Evolutionary conservation across 1,140 invertebrate genomes (phyloP), one percentile per base, ranked within the genome.

Genomic region (Drosophila nasuta): DNA sequence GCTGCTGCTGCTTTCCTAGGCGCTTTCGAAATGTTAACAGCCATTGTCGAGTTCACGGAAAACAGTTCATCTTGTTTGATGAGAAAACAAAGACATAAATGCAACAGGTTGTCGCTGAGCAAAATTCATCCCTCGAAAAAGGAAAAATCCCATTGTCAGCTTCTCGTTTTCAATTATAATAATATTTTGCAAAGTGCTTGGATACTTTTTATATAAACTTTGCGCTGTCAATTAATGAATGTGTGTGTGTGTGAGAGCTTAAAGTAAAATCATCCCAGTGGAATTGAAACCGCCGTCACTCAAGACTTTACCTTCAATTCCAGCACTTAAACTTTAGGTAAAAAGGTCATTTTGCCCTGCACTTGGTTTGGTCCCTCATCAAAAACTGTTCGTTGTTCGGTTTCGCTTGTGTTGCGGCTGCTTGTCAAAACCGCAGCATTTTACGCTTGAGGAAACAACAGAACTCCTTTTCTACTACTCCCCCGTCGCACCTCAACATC

Each of bases 291-390:
- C 41, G 15, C 51, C 25, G 41, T 17, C 8, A 48, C 46, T 48
- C 46, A 7, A 3, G 1, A n/a, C 8, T 57, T 51, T 17, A 7
- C 51, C 38, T 67, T 73, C 64, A 59, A 60, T 60, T 60, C 56
- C 64, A 67, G 56, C 51, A 70, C 35, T 51, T 63, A 59, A 58
- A 20, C 35, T 74, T 60, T 59, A 5, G 38, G 38, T 43, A 63
- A 62, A 74, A 69, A 63, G 73, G 58, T 64, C 51, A 75, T 64
- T 75, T 60, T 69, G 48, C 7, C 20, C 20, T 75, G 66, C 72
- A 75, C 66, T 75, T 63, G 51, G 66, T 58, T 75, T 63, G 51
- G 66, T 58, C 66, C 72, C 72, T 69, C 57, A 51, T 75, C 72
- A 70, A 70, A 57, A 57, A 30, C 20, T 25, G 20, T 25, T 25